phyloP scores from a whole-genome alignment of 2,888 invertebrate genomes.

The Netelia inedita region DNA sequence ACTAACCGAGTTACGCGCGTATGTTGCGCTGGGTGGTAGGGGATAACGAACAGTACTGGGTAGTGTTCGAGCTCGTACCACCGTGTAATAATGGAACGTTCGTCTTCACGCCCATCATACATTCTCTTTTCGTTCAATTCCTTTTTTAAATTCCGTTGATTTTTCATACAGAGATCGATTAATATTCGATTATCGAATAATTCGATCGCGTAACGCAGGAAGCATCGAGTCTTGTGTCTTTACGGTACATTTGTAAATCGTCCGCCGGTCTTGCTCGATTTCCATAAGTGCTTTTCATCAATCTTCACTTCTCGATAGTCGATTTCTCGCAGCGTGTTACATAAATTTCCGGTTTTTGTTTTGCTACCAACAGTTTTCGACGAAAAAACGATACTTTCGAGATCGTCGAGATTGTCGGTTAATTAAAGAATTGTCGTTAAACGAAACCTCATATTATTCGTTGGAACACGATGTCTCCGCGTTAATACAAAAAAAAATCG shows the following conservation, averaged over 20 bases:
- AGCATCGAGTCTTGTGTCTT: constrained; percentile 36
- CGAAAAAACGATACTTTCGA: constrained; percentile 8
- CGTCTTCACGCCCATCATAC: constrained; percentile 65
- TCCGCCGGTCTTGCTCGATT: constrained; percentile 50
- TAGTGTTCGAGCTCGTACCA: constrained; percentile 74
- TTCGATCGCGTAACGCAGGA: constrained; percentile 71
- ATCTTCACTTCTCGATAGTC: constrained; percentile 28
- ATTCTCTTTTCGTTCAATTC: constrained; percentile 27
- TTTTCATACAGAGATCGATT: constrained; percentile 32
- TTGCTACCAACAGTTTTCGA: neutral
- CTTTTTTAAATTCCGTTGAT: constrained; percentile 4
- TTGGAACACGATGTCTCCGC: too few species aligned
- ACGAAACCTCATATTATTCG: neutral
- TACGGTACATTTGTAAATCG: constrained; percentile 70
- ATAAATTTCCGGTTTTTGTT: constrained; percentile 51
- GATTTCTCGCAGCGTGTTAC: constrained; percentile 21
- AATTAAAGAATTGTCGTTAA: neutral
- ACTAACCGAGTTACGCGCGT: constrained; percentile 76
- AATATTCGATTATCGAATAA: constrained; percentile 71
- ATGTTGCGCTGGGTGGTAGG: constrained; percentile 23
- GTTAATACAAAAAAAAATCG: neutral
- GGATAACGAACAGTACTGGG: constrained; percentile 49
- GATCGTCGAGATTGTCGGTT: constrained; percentile 11
- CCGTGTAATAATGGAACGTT: constrained; percentile 72
- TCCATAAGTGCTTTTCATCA: constrained; percentile 61